phyloP scores from a whole-genome alignment of 2,888 invertebrate species.

The Pristionchus maxplancki region DNA sequence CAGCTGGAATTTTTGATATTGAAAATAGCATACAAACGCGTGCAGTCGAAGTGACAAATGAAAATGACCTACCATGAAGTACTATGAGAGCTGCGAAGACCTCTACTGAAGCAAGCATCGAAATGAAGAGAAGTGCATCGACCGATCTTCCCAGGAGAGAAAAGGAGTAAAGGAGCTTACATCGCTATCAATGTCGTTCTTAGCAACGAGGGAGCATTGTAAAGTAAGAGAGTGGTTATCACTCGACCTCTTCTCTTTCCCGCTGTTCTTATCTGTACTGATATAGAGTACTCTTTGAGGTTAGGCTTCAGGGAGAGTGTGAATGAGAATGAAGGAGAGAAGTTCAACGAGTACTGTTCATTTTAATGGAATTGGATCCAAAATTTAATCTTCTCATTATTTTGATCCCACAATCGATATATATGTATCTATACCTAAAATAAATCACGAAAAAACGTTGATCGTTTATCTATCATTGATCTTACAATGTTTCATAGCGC shows the following conservation, averaged over 20 bases:
- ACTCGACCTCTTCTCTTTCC: neutral
- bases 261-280: neutral
- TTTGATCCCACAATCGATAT: too few species aligned
- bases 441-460: too few species aligned
- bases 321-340: too few species aligned
- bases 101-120: neutral
- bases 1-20: neutral
- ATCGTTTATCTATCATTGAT: too few species aligned
- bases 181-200: neutral
- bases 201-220: neutral
- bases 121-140: neutral
- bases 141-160: neutral
- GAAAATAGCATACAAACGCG: neutral
- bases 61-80: neutral
- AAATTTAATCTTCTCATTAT: too few species aligned
- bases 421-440: too few species aligned
- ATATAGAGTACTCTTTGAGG: neutral
- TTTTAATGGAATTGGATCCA: too few species aligned
- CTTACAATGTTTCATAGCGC: too few species aligned
- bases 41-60: neutral
- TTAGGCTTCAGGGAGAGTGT: too few species aligned
- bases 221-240: neutral
- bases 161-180: neutral
- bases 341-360: too few species aligned
- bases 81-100: neutral